Base-by-base conservation (phyloP, 2,888 invertebrate species). In the Biston stratarius region DNA sequence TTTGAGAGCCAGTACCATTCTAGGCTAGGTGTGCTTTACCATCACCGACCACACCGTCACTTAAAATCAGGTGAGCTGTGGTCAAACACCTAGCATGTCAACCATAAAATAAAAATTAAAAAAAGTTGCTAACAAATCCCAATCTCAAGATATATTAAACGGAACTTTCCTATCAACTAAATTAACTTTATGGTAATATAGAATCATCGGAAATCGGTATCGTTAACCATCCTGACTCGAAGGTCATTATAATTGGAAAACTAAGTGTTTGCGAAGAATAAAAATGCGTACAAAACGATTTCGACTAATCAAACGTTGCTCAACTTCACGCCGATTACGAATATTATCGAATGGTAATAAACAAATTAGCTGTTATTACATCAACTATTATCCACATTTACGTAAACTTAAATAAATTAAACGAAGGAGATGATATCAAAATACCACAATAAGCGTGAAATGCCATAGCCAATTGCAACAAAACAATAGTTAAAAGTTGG, bases 391-490 rank as follows among this genome's bases (percentile, higher is more conserved):
- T 61, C 64, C 65, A 34, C 45, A 55, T 73, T 74, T 72, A 70
- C 71, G 65, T 68, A 74, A 74, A 71, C 33, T 49, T 47, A 62
- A 56, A 70, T 61, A 67, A 67, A 72, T 66, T 58, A 24, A 55
- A 49, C 57, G 12, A n/a, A 34, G 47, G n/a, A 58, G 69, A 64
- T 56, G 55, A 53, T 52, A 63, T 63, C 57, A 59, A 70, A 77
- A 74, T 77, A 76, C 70, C 76, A 76, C 74, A 68, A 69, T 59
- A 74, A 70, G 71, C 77, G 77, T 77, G 77, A 77, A 78, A 80
- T 82, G 80, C 74, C 77, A 81, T 76, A 77, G 77, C 8, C 24
- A 40, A 52, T 78, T 76, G 73, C 72, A 74, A 70, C 57, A 58
- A 67, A 55, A 72, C 72, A 72, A 74, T 68, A 69, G 64, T 42